Percentiles rank a stretch among this genome's conserved stretches.
Conservation (phyloP, 1,140 invertebrate species). For the Macrosteles quadrilineatus region DNA sequence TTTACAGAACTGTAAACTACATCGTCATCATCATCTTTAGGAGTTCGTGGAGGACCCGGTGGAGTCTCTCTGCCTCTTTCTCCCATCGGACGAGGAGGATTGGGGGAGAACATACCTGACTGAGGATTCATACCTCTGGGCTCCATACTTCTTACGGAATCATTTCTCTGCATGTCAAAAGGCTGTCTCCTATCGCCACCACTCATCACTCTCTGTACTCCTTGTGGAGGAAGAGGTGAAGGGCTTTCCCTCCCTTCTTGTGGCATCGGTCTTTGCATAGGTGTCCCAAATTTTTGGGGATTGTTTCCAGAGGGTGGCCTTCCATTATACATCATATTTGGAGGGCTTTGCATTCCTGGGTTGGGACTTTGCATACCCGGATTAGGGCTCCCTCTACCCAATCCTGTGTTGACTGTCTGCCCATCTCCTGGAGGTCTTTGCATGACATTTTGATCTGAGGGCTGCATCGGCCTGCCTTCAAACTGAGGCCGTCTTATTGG, state of each 20-base stretch:
- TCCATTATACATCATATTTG: slow-evolving; percentile 11
- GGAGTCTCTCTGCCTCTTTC: slow-evolving; percentile 16
- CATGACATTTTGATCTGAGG: not conserved
- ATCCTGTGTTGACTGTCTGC: not conserved
- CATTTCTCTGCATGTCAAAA: slow-evolving; percentile 3
- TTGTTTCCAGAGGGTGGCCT: not conserved
- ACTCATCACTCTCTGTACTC: slow-evolving; percentile 17
- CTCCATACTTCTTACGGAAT: slow-evolving; percentile 6
- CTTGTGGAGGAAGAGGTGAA: slow-evolving; percentile 1
- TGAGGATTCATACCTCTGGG: slow-evolving; percentile 3
- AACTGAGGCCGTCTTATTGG: slow-evolving; percentile 3
- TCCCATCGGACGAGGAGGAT: not conserved
- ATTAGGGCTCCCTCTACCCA: slow-evolving; percentile 4
- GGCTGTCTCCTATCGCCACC: not conserved
- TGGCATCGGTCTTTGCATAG: slow-evolving; percentile 18
- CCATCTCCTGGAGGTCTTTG: not conserved
- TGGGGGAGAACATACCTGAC: slow-evolving; percentile 13
- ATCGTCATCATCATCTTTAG: slow-evolving; percentile 25
- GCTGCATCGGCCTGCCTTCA: not conserved
- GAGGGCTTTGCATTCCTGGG: slow-evolving; percentile 7
- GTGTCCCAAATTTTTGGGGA: not conserved
- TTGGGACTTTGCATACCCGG: not conserved
- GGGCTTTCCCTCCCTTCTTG: slow-evolving; percentile 30
- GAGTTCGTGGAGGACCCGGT: not conserved
- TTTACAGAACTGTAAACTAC: not conserved